Conservation (phyloP, 2,888 invertebrate genomes). For the Epiperipatus broadwayi region DNA sequence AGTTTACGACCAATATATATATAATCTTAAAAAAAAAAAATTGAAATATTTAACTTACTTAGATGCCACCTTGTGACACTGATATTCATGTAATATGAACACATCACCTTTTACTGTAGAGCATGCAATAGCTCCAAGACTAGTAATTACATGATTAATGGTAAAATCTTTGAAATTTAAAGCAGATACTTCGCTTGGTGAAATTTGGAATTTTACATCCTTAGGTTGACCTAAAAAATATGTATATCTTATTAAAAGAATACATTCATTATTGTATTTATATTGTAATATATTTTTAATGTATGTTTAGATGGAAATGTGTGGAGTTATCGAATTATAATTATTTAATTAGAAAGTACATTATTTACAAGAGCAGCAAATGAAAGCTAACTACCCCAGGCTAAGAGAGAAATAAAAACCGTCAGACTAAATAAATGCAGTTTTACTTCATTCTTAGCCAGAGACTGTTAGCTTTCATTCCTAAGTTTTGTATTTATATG, state of each 20-base stretch:
- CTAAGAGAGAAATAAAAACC: no score
- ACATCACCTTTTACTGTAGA: conserved; percentile 46
- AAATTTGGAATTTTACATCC: conserved; percentile 26
- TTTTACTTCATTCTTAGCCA: no score
- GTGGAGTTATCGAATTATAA: no score
- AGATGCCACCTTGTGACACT: conserved; percentile 46
- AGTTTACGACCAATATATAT: conserved; percentile 1
- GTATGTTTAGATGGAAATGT: no score
- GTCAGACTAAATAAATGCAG: no score
- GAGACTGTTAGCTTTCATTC: no score
- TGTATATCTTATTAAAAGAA: conserved; percentile 1
- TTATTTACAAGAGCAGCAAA: no score
- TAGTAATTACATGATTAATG: conserved; percentile 38
- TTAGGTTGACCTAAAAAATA: conserved; percentile 35
- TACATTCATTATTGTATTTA: no score
- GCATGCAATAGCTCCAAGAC: conserved; percentile 47
- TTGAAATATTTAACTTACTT: conserved; percentile 28
- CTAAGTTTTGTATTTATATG: no score
- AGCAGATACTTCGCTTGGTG: conserved; percentile 25
- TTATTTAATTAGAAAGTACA: no score
- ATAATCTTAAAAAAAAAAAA: neutral
- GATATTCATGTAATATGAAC: conserved; percentile 46
- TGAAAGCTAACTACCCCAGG: no score
- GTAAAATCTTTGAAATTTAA: conserved; percentile 30
- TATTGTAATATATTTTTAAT: no score